Conservation (phyloP, 1,140 invertebrate genomes). For the Hyphantria cunea region DNA sequence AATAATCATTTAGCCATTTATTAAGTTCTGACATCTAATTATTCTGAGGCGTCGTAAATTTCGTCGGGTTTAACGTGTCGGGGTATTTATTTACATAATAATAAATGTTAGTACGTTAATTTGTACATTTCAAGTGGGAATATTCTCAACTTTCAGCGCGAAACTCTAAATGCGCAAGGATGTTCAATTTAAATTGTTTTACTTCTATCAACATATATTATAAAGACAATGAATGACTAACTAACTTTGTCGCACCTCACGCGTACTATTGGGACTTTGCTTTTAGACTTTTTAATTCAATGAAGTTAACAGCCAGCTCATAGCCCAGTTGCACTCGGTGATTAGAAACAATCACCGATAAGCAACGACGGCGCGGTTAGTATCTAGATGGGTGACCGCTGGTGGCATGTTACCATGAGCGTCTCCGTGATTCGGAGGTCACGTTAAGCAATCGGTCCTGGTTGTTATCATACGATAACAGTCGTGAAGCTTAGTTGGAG, state of each 20-base stretch:
- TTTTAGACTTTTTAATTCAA: background rate
- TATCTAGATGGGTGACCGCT: too few species aligned
- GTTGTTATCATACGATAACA: too few species aligned
- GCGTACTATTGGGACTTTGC: too few species aligned
- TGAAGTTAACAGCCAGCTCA: too few species aligned
- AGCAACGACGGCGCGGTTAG: too few species aligned
- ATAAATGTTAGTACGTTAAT: conserved; percentile 33
- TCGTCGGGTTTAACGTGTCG: conserved; percentile 5
- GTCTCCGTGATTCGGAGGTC: too few species aligned
- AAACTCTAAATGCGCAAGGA: background rate
- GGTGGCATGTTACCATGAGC: too few species aligned
- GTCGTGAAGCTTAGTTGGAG: too few species aligned
- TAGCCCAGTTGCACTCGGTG: too few species aligned
- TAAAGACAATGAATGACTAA: conserved; percentile 22
- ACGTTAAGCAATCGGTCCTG: too few species aligned
- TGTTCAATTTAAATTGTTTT: conserved; percentile 19
- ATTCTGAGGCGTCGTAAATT: conserved; percentile 32
- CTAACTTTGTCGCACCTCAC: conserved; percentile 2
- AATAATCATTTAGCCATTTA: conserved; percentile 24
- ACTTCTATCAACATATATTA: conserved; percentile 26
- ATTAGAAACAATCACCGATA: too few species aligned
- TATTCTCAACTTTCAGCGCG: conserved; percentile 29
- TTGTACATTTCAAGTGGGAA: conserved; percentile 33
- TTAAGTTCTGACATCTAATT: conserved; percentile 33
- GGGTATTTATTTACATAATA: conserved; percentile 37